These are phyloP conservation scores for Palythoa caribaeorum DNA, from an alignment of 92 coral and sea anemone genomes.

Conservation along the genomic window DNA sequence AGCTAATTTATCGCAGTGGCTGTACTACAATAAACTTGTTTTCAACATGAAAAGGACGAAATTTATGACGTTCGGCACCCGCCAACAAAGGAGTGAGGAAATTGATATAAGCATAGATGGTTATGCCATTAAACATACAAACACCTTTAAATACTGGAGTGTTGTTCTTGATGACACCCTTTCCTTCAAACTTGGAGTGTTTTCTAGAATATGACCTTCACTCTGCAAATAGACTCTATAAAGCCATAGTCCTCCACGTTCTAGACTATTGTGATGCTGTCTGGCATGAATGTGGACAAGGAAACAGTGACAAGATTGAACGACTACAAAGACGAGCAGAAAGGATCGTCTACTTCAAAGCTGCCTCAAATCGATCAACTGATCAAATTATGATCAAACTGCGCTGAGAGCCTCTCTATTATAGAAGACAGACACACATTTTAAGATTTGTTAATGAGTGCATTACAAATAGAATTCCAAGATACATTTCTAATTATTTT, in stretches of 20 bases:
- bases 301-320: no score
- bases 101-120: constrained; percentile 31
- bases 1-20: not conserved
- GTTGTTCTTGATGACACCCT: constrained; percentile 35
- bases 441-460: not conserved
- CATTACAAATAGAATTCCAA: not conserved
- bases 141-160: constrained; percentile 35
- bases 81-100: not conserved
- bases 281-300: no score
- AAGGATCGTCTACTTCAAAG: no score
- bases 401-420: not conserved
- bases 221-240: constrained; percentile 20
- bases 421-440: not conserved
- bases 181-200: constrained; percentile 42
- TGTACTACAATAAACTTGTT: no score
- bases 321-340: no score
- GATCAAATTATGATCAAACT: no score
- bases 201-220: constrained; percentile 31
- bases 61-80: constrained; percentile 23
- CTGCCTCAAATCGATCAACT: no score
- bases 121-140: not conserved
- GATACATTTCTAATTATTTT: not conserved
- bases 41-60: not conserved
- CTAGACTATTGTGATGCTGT: no score
- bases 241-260: no score